Conservation (phyloP, 2,113 vertebrate species). For the Pardalotus punctatus region DNA sequence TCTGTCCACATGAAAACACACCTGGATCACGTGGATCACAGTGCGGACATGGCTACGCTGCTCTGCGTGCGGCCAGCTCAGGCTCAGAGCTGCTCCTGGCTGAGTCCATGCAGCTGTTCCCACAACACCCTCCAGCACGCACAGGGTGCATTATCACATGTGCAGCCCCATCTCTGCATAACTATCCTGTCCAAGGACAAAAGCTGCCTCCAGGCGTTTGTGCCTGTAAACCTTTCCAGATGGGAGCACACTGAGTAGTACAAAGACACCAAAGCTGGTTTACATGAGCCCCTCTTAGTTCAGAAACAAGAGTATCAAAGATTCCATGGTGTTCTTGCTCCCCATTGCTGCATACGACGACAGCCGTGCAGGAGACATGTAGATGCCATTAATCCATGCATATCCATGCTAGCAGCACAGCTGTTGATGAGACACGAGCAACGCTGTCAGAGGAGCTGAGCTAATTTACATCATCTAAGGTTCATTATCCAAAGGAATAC, state of each 20-base stretch:
- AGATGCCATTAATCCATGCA: not conserved
- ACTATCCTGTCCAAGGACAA: not conserved
- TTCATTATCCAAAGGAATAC: not conserved
- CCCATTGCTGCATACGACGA: not conserved
- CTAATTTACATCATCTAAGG: not conserved
- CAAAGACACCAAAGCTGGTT: not conserved
- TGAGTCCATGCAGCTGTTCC: not conserved
- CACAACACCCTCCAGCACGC: not conserved
- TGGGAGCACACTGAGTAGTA: not conserved
- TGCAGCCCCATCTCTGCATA: not conserved
- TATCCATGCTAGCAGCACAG: not conserved
- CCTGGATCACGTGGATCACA: fast-evolving
- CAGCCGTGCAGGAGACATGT: not conserved
- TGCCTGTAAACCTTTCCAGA: not conserved
- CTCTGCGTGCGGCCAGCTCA: not conserved
- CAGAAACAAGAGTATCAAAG: not conserved
- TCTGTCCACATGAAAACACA: fast-evolving
- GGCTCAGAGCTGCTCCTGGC: not conserved
- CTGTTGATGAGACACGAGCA: not conserved
- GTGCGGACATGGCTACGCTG: fast-evolving
- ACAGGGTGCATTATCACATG: not conserved
- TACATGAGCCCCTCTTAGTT: not conserved
- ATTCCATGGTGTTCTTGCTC: not conserved
- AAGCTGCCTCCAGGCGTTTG: not conserved
- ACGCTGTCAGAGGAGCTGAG: not conserved